Conservation (phyloP, 92 coral and sea anemone genomes). For the Epizoanthus stellaris region DNA sequence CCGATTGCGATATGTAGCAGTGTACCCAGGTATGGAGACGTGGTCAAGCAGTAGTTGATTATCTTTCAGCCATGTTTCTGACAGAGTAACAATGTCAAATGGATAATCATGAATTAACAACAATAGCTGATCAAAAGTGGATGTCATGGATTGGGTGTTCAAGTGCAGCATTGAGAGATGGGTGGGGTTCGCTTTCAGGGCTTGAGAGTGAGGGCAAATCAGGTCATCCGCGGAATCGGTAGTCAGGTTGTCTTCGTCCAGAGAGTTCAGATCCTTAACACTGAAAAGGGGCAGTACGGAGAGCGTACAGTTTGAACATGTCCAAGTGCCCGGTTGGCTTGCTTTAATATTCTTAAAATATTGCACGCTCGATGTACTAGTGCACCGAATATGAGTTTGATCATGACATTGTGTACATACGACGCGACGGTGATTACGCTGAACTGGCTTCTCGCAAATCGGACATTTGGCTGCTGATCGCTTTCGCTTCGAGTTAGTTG, state of each 20-base stretch:
- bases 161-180: conserved; percentile 49
- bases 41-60: conserved; percentile 43
- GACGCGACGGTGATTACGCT: conserved; percentile 33
- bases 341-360: conserved; percentile 1
- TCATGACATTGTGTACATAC: conserved; percentile 20
- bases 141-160: conserved; percentile 56
- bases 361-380: background rate
- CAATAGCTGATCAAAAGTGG: conserved; percentile 43
- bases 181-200: background rate
- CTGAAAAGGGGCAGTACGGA: conserved; percentile 25
- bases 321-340: conserved; percentile 2
- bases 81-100: conserved; percentile 43
- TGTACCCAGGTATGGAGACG: conserved; percentile 57
- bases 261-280: conserved; percentile 11
- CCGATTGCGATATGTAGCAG: conserved; percentile 23
- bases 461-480: conserved; percentile 41
- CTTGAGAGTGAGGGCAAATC: conserved; percentile 19
- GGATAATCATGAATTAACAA: conserved; percentile 37
- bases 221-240: background rate
- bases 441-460: conserved; percentile 48
- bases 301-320: conserved; percentile 15
- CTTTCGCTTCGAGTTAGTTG: background rate
- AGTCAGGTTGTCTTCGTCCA: background rate
- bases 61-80: conserved; percentile 60
- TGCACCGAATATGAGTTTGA: conserved; percentile 26